Conservation (phyloP, 2,888 invertebrate genomes). For the Myathropa florea region DNA sequence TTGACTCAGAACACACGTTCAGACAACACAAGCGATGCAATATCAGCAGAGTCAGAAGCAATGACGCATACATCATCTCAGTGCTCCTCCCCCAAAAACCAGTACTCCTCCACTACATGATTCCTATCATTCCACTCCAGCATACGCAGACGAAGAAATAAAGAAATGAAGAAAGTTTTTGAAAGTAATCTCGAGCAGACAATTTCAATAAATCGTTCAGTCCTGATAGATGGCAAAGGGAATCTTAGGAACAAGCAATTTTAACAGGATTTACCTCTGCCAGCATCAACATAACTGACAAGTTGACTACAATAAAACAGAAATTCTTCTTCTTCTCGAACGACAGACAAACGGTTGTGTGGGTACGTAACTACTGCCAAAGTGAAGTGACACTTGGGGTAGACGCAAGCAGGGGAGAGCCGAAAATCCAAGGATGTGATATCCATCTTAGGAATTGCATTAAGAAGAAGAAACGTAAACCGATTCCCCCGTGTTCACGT, state of each 20-base stretch:
- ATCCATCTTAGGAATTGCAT: background rate
- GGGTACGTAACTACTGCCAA: background rate
- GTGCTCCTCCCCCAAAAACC: background rate
- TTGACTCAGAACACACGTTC: too few species aligned
- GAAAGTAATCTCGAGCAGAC: background rate
- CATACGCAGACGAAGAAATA: background rate
- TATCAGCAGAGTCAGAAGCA: too few species aligned
- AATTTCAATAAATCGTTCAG: background rate
- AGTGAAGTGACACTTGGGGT: background rate
- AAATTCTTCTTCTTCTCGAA: background rate
- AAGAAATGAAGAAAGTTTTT: background rate
- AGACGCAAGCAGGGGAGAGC: background rate
- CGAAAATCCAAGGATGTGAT: background rate
- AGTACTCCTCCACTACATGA: background rate
- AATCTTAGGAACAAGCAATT: background rate
- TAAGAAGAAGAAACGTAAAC: background rate
- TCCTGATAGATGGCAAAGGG: background rate
- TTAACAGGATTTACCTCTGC: background rate
- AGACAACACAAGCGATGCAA: too few species aligned
- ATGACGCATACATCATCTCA: too few species aligned
- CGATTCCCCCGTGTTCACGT: background rate
- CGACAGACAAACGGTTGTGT: background rate
- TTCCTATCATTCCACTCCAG: background rate
- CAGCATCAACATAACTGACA: conserved; percentile 9
- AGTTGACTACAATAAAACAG: conserved; percentile 15